Conservation (phyloP, 2,113 vertebrate genomes). For the Larimichthys crocea region DNA sequence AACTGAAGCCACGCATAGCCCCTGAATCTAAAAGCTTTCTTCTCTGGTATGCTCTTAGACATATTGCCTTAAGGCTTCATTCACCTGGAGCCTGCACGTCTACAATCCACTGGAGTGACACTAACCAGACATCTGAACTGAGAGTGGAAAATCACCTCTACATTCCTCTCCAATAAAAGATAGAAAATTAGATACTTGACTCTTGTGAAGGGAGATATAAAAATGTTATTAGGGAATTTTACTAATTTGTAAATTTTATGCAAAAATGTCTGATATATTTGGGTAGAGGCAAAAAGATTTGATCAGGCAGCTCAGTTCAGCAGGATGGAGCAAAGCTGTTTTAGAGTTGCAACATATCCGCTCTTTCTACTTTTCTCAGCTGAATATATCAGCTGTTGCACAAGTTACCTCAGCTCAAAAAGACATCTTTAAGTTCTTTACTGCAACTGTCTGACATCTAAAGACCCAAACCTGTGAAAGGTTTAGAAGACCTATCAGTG, state of each 20-base stretch:
- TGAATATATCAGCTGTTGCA: too few relatives aligned
- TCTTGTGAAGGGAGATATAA: not conserved
- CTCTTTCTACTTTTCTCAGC: too few relatives aligned
- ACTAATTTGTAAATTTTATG: not conserved
- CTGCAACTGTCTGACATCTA: too few relatives aligned
- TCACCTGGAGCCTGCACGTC: not conserved
- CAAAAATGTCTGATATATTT: not conserved
- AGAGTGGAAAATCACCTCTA: not conserved
- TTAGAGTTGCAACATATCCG: not conserved
- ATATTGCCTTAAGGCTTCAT: slow-evolving; percentile 23
- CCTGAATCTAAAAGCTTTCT: not conserved
- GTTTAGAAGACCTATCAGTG: too few relatives aligned
- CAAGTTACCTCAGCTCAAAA: too few relatives aligned
- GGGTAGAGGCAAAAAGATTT: not conserved
- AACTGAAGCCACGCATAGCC: not conserved
- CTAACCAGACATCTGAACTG: slow-evolving; percentile 14
- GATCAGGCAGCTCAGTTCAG: not conserved
- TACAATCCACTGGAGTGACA: slow-evolving; percentile 5
- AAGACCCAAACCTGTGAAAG: too few relatives aligned
- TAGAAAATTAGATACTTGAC: not conserved
- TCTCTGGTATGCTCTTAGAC: not conserved
- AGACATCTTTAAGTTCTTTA: too few relatives aligned
- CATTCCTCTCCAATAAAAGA: slow-evolving; percentile 23
- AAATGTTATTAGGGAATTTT: not conserved
- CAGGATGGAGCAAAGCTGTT: not conserved